A percentile compares a stretch with the other conserved stretches of the same genome.
These are phyloP conservation scores for Torymus tubicola DNA, from an alignment of 2,888 invertebrate genomes.

Conservation along the genomic window DNA sequence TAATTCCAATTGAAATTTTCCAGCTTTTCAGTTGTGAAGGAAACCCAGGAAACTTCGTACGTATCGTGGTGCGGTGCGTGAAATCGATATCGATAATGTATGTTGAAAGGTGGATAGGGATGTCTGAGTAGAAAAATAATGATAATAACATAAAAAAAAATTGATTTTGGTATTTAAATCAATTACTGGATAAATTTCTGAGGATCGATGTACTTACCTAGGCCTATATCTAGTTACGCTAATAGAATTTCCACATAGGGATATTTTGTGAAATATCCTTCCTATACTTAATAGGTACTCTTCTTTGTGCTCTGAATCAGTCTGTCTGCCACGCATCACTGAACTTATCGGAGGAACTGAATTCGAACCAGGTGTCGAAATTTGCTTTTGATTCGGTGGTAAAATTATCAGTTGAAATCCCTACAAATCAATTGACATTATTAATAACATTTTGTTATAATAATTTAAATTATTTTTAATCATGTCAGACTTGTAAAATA, in stretches of 20 bases:
- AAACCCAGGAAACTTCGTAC: constrained; percentile 96
- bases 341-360: constrained; percentile 70
- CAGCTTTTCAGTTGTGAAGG: constrained; percentile 94
- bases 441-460: constrained; percentile 20
- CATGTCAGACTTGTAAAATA: too few relatives aligned
- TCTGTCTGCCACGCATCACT: constrained; percentile 73
- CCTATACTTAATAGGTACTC: constrained; percentile 94
- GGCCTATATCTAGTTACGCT: constrained; percentile 95
- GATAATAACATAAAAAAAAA: constrained; percentile 2
- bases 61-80: constrained; percentile 94
- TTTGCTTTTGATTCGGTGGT: constrained; percentile 73
- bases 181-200: not conserved
- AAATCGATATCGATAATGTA: constrained; percentile 93
- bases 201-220: constrained; percentile 79
- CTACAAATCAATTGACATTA: constrained; percentile 64
- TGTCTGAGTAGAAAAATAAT: constrained; percentile 81
- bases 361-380: constrained; percentile 68
- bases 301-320: constrained; percentile 80
- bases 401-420: constrained; percentile 90
- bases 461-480: too few relatives aligned
- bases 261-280: constrained; percentile 94
- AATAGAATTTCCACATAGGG: constrained; percentile 91
- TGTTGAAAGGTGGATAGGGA: constrained; percentile 94
- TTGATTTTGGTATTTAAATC: not conserved
- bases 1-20: constrained; percentile 99